Base-by-base conservation (phyloP, 64 coral and sea anemone genomes). In the Dendronephthya gigantea region DNA sequence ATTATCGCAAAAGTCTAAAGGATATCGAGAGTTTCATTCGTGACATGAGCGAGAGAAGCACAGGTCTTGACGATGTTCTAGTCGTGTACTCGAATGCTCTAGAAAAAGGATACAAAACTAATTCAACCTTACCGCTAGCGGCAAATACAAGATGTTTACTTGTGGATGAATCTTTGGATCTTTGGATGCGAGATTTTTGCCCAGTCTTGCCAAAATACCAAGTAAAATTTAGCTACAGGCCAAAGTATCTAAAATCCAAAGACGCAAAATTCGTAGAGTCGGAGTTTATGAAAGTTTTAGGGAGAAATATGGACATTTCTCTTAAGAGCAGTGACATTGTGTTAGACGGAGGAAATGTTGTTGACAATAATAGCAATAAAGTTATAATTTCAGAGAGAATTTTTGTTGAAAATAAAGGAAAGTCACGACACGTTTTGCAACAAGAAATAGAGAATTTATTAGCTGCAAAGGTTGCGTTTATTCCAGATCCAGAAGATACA, bases 131-230 rank as follows among this genome's bases (percentile, higher is more conserved):
- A 86, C 69, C 66, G 89, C 22, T 48, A 89, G 4, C 27, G 86
- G 9, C 50, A 1, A 85, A 95, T 40, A 87, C 83, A 13, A 84
- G 87, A n/a, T 49, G 89, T 9, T 89, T 92, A 16, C 87, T 91
- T 56, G 85, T 92, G 17, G 84, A 68, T 11, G 65, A 82, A 32
- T 88, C 52, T 40, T 22, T 94, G 40, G 93, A 94, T 82, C 50
- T 88, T 48, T 94, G 93, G 93, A 92, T 88, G 59, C 91, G 93
- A 89, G 93, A 94, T 89, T 92, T 91, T 43, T 47, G 90, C 7
- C 86, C 86, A 16, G 28, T 28, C 39, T 83, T 92, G 86, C 90
- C 90, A 84, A 76, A 88, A 35, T 27, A 84, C 12, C 90, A 94
- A 47, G 58, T 94, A 15, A 94, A 94, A 50, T 90, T 94, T 17